Base-by-base conservation (phyloP, 2,888 invertebrate genomes). In the Tenthredo mesomela region DNA sequence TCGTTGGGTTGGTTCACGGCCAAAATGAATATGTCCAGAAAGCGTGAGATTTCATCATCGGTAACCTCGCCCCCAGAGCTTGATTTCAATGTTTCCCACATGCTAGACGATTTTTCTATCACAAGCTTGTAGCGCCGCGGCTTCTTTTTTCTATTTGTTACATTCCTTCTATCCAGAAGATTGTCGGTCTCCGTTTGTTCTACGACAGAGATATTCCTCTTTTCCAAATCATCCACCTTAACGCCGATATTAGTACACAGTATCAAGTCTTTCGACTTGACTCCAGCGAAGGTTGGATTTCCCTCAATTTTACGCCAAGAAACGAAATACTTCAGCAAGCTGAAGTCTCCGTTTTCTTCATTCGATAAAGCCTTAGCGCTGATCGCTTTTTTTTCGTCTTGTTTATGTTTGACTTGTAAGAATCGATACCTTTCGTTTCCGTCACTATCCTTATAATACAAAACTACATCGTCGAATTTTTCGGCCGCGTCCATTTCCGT, bases 381-480 rank as follows among this genome's bases (percentile, higher is more conserved):
- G 29, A 77, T 77, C 5, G 6, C 18, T 1, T 54, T 54, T 29
- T 50, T 7, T 4, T 77, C 54, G 15, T 77, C 29, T 2, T 29
- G 54, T 5, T 6, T 77, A 12, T 77, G 77, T 25, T 77, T 77
- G 4, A 12, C 33, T 7, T 77, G 77, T 6, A 77, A 12, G 18
- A 77, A 77, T 2, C 77, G 12, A 4, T 33, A 33, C 7, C 33
- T 7, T 18, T 1, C 43, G 7, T 54, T 9, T 15, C 29, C 54
- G 3, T 9, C 3, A 25, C 21, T 50, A 9, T 18, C 54, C 5
- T 47, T 1, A 50, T 75, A 86, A 9, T 18, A 50, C 47, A 84
- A 83, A 67, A 85, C 84, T n/a, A 70, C n/a, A 40, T 65, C 84
- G 75, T 80, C 85, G 65, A 86, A 87, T 33, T 86, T 84, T 6